phyloP scores from a whole-genome alignment of 2,888 invertebrate genomes.

The Chrysotoxum bicinctum region DNA sequence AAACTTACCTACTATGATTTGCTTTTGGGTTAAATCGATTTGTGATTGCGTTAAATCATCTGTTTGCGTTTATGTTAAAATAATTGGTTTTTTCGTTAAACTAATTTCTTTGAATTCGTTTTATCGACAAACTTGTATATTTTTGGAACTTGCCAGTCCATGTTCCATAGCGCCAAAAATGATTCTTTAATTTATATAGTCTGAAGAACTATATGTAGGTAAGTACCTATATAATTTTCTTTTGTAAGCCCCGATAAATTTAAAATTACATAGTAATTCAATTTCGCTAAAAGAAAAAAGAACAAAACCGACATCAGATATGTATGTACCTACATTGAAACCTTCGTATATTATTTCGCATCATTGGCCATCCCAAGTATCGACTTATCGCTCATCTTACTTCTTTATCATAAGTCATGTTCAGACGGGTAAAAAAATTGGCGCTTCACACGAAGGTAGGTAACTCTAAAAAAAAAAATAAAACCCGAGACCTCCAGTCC shows the following conservation, averaged over 20 bases:
- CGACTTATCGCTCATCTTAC: neutral
- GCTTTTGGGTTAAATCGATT: no score
- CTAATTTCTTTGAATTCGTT: no score
- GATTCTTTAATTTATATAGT: no score
- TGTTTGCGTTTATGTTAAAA: no score
- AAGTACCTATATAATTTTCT: neutral
- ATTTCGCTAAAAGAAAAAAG: neutral
- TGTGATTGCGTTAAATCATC: no score
- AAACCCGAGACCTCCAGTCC: constrained; percentile 4
- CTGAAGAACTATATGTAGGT: no score
- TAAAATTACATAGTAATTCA: neutral
- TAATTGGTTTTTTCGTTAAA: no score
- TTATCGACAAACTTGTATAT: no score
- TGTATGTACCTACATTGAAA: no score
- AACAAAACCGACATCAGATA: neutral
- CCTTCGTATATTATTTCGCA: neutral
- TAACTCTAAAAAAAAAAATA: neutral
- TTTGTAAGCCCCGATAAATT: neutral
- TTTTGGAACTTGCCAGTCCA: no score
- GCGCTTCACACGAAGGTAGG: constrained; percentile 6
- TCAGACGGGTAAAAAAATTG: neutral
- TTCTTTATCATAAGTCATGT: constrained; percentile 5
- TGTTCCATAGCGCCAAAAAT: no score
- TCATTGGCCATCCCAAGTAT: neutral
- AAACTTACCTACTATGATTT: no score